These are phyloP conservation scores for Apodemus agrarius DNA, from an alignment of 2,797 vertebrate genomes.

Conservation along the genomic window DNA sequence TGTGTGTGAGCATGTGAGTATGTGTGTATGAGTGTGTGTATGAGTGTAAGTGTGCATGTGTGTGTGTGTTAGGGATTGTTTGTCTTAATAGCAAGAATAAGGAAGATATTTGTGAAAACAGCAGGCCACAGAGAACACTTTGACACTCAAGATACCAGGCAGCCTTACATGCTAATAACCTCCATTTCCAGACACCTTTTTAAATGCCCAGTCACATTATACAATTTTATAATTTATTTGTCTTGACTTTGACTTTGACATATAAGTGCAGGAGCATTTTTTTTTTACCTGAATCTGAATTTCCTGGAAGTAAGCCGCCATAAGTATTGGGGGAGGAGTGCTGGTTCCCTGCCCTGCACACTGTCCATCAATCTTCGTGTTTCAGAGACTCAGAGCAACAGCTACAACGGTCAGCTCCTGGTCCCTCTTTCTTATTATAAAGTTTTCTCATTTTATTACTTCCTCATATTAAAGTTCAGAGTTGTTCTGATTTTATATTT, in stretches of 20 bases:
- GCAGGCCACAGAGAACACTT: neutral
- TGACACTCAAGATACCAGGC: neutral
- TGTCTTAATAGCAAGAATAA: neutral
- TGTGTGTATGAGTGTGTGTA: too few relatives aligned
- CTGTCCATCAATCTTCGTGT: neutral
- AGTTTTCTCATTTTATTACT: conserved; percentile 2
- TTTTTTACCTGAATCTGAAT: neutral
- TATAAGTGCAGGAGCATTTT: neutral
- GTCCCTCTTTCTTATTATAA: neutral
- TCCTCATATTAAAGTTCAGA: conserved; percentile 8
- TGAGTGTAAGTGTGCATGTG: rapidly evolving
- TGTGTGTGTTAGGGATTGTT: neutral
- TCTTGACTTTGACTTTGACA: conserved; percentile 13
- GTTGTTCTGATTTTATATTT: neutral
- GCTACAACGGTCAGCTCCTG: neutral
- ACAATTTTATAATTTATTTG: neutral
- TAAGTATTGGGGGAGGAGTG: neutral
- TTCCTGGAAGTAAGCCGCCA: neutral
- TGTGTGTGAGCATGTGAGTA: neutral
- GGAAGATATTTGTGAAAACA: neutral
- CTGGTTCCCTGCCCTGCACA: neutral
- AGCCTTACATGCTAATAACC: neutral
- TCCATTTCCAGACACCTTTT: neutral
- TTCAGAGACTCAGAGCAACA: neutral
- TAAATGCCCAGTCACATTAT: neutral